phyloP scores from a whole-genome alignment of 2,888 invertebrate genomes.

The Ornithoptera alexandrae region DNA sequence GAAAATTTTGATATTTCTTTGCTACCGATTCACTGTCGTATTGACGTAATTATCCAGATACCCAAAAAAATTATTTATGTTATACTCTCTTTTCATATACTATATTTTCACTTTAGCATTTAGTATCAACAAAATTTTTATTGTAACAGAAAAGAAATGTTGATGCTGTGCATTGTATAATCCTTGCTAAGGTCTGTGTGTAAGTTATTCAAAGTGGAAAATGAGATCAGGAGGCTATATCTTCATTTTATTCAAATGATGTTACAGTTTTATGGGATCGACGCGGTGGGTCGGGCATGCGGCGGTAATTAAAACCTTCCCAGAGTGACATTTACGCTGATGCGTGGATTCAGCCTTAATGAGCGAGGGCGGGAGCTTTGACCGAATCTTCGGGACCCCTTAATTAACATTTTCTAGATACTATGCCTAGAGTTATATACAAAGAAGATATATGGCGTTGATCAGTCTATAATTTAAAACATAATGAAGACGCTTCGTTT shows the following conservation, averaged over 20 bases:
- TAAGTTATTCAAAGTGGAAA: conserved; percentile 32
- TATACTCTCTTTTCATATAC: too few relatives aligned
- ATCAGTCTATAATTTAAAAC: conserved; percentile 18
- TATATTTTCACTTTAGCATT: too few relatives aligned
- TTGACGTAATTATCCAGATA: too few relatives aligned
- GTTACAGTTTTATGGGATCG: conserved; percentile 52
- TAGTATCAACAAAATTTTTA: too few relatives aligned
- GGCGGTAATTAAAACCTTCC: conserved; percentile 70
- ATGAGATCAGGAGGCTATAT: conserved; percentile 38
- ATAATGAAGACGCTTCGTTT: conserved; percentile 17
- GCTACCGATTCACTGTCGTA: too few relatives aligned
- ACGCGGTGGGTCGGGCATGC: conserved; percentile 59
- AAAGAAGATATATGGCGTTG: conserved; percentile 13
- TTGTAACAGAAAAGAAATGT: not conserved
- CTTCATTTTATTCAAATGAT: conserved; percentile 48
- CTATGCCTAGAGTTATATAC: conserved; percentile 12
- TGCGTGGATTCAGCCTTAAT: conserved; percentile 63
- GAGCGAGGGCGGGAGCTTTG: conserved; percentile 63
- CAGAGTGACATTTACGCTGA: conserved; percentile 73
- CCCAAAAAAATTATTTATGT: too few relatives aligned
- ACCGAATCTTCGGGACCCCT: conserved; percentile 42
- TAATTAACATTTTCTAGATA: conserved; percentile 43
- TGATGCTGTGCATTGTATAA: conserved; percentile 17
- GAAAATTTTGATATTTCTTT: too few relatives aligned
- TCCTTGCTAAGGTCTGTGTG: not conserved